Conservation (phyloP, 2,797 vertebrate genomes). For the Cygnus olor region DNA sequence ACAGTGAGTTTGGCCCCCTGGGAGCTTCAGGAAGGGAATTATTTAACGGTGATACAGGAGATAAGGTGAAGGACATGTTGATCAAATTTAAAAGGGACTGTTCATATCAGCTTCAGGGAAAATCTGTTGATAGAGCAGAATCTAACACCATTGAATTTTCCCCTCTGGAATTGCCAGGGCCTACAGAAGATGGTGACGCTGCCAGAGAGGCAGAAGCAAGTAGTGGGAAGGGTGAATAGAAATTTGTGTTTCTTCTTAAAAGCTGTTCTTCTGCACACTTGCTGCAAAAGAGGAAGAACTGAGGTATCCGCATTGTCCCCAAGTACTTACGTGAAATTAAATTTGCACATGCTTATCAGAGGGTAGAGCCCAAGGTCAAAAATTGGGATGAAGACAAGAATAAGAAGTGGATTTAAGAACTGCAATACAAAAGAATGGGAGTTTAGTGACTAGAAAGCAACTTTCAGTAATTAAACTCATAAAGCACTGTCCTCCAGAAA, state of each 20-base stretch:
- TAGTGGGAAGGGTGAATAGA: background rate
- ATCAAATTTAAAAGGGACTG: background rate
- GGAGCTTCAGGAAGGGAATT: background rate
- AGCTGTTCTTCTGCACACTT: background rate
- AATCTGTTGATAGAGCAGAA: background rate
- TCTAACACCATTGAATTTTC: background rate
- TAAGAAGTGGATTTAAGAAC: constrained; percentile 94
- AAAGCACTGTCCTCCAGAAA: constrained; percentile 51
- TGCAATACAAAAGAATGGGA: constrained; percentile 75
- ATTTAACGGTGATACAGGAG: background rate
- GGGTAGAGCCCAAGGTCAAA: constrained; percentile 95
- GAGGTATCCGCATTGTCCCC: background rate
- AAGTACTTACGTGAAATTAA: constrained; percentile 91
- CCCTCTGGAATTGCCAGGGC: background rate
- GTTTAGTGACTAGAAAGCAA: constrained; percentile 56
- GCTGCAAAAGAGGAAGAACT: background rate
- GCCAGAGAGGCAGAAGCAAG: background rate
- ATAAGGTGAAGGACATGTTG: background rate
- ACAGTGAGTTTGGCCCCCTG: background rate
- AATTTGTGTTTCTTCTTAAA: background rate
- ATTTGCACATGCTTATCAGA: constrained; percentile 85
- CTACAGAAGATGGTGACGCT: background rate
- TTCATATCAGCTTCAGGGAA: background rate
- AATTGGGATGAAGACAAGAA: constrained; percentile 91
- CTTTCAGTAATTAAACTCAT: constrained; percentile 60